Evolutionary conservation across 64 coral and sea anemone genomes (phyloP).

Genomic region (Porites australiensis): DNA sequence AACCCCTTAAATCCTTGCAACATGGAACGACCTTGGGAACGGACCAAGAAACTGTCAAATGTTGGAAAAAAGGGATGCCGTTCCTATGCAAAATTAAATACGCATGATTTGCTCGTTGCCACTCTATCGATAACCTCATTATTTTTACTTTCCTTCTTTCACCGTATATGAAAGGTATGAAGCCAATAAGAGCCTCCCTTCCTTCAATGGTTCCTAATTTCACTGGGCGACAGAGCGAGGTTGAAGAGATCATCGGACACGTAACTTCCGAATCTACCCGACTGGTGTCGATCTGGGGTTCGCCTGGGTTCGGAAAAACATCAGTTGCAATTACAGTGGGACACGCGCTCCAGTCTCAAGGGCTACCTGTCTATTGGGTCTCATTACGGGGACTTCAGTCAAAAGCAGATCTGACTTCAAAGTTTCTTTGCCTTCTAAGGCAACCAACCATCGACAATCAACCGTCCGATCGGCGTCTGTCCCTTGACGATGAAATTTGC

Average conservation of each 20-base stretch:
- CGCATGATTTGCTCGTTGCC: no score
- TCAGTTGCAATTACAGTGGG: constrained; percentile 10
- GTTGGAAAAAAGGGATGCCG: no score
- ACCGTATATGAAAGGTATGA: background rate
- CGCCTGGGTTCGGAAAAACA: constrained; percentile 65
- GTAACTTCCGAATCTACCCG: background rate
- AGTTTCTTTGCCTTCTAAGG: background rate
- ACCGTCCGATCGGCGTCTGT: background rate
- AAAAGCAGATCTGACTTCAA: background rate
- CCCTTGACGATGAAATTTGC: no score
- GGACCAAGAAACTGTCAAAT: no score
- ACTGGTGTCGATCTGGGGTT: constrained; percentile 48
- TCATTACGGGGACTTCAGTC: constrained; percentile 41
- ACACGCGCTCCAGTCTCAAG: no score
- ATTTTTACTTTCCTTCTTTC: no score
- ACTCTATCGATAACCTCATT: no score
- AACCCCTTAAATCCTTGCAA: no score
- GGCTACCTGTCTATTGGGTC: background rate
- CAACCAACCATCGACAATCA: background rate
- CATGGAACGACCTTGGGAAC: no score
- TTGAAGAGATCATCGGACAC: background rate
- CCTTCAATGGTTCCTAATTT: constrained; percentile 18
- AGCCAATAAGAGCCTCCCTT: background rate
- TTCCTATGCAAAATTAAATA: no score
- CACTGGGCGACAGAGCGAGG: constrained; percentile 49